Evolutionary conservation across 2,113 vertebrate genomes (phyloP), one percentile per base, ranked within the genome.

Genomic region (Cephalophus harveyi): DNA sequence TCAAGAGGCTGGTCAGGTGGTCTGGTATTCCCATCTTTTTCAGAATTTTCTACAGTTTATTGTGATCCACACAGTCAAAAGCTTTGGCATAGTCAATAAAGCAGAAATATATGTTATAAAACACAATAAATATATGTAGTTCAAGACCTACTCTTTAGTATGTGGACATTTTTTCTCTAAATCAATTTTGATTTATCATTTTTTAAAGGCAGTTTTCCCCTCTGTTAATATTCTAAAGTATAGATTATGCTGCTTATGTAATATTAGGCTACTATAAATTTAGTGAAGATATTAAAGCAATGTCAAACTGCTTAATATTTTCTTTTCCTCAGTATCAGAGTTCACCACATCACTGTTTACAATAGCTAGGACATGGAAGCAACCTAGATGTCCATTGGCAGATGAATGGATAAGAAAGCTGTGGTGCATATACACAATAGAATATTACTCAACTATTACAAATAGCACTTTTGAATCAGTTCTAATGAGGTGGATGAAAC

Each of bases 311-410:
- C 76, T 30, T 89, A 59, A 79, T 17, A 3, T 82, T 54, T 10
- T 71, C 50, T 15, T 27, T 46, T 93, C 12, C 7, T 60, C 17
- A 81, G 5, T 62, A 71, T 7, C 54, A 95, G 90, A 87, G 15
- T 71, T 40, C n/a, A 40, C 36, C 2, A 0, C n/a, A 23, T 36
- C 67, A 23, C 67, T 40, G n/a, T 40, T 71, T 71, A 71, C 10
- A 40, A 23, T 71, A 71, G n/a, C 10, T 71, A 71, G n/a, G 67
- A 40, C n/a, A 40, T 12, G 67, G 67, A 71, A 23, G n/a, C n/a
- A 71, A 71, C 19, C n/a, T 40, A 71, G 19, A 71, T 71, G 19
- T 40, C 19, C n/a, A 71, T 23, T 0, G 0, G 67, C n/a, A 71
- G n/a, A 71, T 40, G 67, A 71, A 40, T 23, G 10, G n/a, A 71